Evolutionary conservation across 2,113 vertebrate genomes (phyloP).

Genomic region (Malurus melanocephalus): DNA sequence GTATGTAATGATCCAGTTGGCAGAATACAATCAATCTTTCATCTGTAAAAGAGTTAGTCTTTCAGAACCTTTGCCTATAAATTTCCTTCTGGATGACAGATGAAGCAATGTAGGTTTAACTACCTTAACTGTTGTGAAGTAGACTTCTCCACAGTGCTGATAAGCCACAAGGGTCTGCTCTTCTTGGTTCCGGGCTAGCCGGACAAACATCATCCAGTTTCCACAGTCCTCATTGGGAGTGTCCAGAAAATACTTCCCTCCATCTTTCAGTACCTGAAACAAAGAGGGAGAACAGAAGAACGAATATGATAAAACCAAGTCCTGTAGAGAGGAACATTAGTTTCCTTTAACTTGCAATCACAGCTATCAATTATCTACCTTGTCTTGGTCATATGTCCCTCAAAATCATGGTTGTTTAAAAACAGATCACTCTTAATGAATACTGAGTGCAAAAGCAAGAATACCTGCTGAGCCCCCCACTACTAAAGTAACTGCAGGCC

Average conservation of each 20-base stretch:
- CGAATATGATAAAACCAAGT: not conserved
- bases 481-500: not conserved
- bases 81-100: not conserved
- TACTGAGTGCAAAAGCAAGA: not conserved
- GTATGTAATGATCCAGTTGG: not conserved
- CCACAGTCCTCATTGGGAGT: slow-evolving; percentile 68
- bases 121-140: slow-evolving; percentile 69
- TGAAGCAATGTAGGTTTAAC: not conserved
- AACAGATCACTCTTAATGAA: not conserved
- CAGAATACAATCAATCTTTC: not conserved
- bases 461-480: not conserved
- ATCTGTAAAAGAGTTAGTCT: not conserved
- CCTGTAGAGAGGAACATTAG: not conserved
- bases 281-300: not conserved
- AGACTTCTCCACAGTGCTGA: slow-evolving; percentile 66
- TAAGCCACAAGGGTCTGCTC: slow-evolving; percentile 69
- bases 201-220: slow-evolving; percentile 73
- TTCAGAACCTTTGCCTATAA: not conserved
- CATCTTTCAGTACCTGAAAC: slow-evolving; percentile 63
- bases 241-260: slow-evolving; percentile 64
- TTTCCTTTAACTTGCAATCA: not conserved
- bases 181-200: slow-evolving; percentile 61
- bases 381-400: not conserved
- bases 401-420: not conserved
- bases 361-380: not conserved